Conservation (phyloP, 2,888 invertebrate genomes). For the Chymomyza caudatula region DNA sequence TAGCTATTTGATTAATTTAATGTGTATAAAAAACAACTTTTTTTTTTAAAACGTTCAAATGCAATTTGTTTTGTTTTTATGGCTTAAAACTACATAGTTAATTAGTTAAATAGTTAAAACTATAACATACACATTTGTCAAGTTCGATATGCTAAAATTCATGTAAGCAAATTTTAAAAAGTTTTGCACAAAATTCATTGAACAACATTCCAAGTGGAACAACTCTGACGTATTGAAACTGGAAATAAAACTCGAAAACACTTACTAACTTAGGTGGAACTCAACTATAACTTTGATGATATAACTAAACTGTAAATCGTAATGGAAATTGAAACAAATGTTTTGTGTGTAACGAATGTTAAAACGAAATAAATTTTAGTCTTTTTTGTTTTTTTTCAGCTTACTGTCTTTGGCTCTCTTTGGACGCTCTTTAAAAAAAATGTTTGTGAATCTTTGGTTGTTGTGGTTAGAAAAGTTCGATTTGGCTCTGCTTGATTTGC, state of each 20-base stretch:
- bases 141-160: conserved; percentile 35
- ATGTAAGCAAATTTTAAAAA: conserved; percentile 40
- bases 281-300: conserved; percentile 64
- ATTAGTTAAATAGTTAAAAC: conserved; percentile 48
- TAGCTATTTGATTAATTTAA: conserved; percentile 22
- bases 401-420: conserved; percentile 13
- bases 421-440: conserved; percentile 24
- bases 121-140: conserved; percentile 14
- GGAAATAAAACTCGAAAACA: conserved; percentile 55
- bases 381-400: conserved; percentile 2
- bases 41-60: conserved; percentile 63
- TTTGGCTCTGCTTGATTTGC: conserved; percentile 63
- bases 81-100: conserved; percentile 61
- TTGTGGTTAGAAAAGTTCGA: conserved; percentile 54
- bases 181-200: conserved; percentile 19
- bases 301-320: conserved; percentile 56
- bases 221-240: conserved; percentile 40
- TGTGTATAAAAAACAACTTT: conserved; percentile 39
- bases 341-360: conserved; percentile 27
- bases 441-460: conserved; percentile 75
- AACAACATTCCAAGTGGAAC: conserved; percentile 58
- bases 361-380: conserved; percentile 55
- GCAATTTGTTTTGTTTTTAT: conserved; percentile 73
- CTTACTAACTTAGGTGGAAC: conserved; percentile 64
- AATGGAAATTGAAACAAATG: conserved; percentile 52